phyloP scores from a whole-genome alignment of 1,140 invertebrate genomes.

The Prorops nasuta region DNA sequence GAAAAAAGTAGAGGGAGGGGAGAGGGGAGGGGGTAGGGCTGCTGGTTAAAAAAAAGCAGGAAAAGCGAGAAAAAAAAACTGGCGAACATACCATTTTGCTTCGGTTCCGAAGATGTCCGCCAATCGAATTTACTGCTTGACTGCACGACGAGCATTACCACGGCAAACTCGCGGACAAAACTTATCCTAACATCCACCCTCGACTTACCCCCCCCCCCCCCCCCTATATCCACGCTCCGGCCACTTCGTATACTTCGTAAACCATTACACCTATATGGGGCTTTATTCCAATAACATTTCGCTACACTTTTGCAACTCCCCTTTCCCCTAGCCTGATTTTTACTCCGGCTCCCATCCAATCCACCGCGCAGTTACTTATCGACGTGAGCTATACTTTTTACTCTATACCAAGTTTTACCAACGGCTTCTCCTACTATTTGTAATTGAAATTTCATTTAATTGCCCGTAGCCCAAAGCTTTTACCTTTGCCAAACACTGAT shows the following conservation, averaged over 20 bases:
- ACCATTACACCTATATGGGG: neutral
- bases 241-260: neutral
- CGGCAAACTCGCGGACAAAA: constrained; percentile 3
- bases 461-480: too few relatives aligned
- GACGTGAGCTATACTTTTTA: too few relatives aligned
- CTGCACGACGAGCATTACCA: constrained; percentile 31
- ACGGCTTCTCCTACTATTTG: too few relatives aligned
- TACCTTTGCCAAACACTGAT: too few relatives aligned
- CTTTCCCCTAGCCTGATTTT: too few relatives aligned
- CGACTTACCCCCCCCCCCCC: constrained; percentile 10
- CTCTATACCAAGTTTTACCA: too few relatives aligned
- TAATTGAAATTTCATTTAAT: too few relatives aligned
- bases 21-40: neutral
- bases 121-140: constrained; percentile 44
- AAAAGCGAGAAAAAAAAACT: constrained; percentile 4
- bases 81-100: neutral
- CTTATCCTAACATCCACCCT: constrained; percentile 9
- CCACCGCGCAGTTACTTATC: too few relatives aligned
- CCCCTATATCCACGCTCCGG: neutral
- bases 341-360: neutral
- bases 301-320: neutral
- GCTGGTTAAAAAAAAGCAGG: constrained; percentile 1
- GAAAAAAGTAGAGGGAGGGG: neutral
- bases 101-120: constrained; percentile 9
- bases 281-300: neutral